Evolutionary conservation across 2,797 vertebrate genomes (phyloP).

Genomic region (Gobionotothen gibberifrons): DNA sequence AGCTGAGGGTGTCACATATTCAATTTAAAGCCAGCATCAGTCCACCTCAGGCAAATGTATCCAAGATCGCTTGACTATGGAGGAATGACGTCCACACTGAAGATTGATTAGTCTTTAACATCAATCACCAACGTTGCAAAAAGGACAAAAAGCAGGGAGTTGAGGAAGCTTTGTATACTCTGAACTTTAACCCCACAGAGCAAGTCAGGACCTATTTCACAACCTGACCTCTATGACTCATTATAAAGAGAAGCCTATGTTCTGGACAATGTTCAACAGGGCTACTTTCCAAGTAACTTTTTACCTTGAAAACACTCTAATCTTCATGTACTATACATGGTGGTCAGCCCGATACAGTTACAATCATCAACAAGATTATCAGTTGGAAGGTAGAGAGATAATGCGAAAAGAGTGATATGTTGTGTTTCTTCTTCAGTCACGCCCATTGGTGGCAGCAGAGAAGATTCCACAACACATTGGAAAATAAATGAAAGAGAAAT

Average conservation of each 20-base stretch:
- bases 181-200: slow-evolving; percentile 16
- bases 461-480: not conserved
- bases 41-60: not conserved
- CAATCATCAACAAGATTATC: slow-evolving; percentile 4
- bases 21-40: not conserved
- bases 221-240: not conserved
- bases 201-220: slow-evolving; percentile 16
- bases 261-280: not conserved
- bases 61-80: not conserved
- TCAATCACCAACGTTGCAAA: not conserved
- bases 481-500: no score
- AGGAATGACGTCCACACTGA: not conserved
- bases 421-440: not conserved
- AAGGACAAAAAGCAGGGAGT: not conserved
- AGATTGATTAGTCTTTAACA: slow-evolving; percentile 10
- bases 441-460: not conserved
- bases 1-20: slow-evolving; percentile 17
- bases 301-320: slow-evolving; percentile 10
- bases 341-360: not conserved
- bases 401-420: not conserved
- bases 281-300: slow-evolving; percentile 9
- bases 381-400: slow-evolving; percentile 17
- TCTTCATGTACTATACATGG: not conserved
- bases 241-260: not conserved
- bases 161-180: not conserved